Percentiles rank a stretch among this genome's conserved stretches.
These are phyloP conservation scores for Acanthococcus lagerstroemiae DNA, from an alignment of 2,888 invertebrate species.

Conservation along the genomic window DNA sequence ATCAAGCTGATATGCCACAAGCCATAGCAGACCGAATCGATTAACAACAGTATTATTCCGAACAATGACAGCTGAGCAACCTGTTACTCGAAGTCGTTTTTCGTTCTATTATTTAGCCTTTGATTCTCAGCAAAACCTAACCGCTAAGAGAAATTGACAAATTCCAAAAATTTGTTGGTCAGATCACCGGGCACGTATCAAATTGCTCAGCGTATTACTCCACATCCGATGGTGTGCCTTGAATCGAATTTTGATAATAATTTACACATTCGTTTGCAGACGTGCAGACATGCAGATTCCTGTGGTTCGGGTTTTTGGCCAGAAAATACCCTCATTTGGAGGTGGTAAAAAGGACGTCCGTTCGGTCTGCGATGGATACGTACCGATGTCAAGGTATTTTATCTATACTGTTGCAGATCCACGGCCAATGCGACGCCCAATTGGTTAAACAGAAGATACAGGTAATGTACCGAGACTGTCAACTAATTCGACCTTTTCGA, in stretches of 20 bases:
- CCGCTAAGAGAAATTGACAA: not conserved
- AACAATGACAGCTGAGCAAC: too few species aligned
- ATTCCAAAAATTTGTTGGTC: too few species aligned
- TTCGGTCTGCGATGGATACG: conserved; percentile 60
- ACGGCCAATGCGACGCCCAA: conserved; percentile 43
- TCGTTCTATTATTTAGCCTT: too few species aligned
- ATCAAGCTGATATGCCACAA: too few species aligned
- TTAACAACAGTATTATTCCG: too few species aligned
- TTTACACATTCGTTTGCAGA: conserved; percentile 17
- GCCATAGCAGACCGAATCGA: too few species aligned
- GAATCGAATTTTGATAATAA: not conserved
- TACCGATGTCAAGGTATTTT: conserved; percentile 63
- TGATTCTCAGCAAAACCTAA: too few species aligned
- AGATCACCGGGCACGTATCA: too few species aligned
- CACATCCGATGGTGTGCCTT: not conserved
- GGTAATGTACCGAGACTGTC: too few species aligned
- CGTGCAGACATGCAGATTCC: conserved; percentile 28
- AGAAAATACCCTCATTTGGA: conserved; percentile 51
- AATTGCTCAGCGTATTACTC: too few species aligned
- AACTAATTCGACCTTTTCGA: too few species aligned
- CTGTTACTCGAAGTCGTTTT: too few species aligned
- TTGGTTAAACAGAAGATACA: conserved; percentile 34
- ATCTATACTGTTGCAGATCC: conserved; percentile 55
- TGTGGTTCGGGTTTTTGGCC: conserved; percentile 49
- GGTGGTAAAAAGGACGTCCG: conserved; percentile 51